Evolutionary conservation across 92 coral and sea anemone genomes (phyloP), one percentile per base, ranked within the genome.

Genomic region (Phenganax marumi): DNA sequence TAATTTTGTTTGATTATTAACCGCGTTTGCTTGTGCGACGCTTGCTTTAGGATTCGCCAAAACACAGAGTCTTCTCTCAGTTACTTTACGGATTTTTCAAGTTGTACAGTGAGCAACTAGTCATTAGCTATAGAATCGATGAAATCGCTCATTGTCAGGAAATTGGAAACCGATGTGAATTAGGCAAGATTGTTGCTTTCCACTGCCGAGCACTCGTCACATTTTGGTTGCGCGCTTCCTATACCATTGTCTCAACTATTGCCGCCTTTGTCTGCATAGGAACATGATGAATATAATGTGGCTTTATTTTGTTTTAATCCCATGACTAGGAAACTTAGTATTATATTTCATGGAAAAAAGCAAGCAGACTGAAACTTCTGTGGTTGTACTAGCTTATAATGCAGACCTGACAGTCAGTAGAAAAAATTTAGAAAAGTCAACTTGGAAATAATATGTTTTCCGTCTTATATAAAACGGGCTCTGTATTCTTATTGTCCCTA

Each of bases 1-100:
- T 78, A 78, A 78, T 78, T 72, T 78, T 78, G 83, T 78, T 78
- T 78, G 83, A 78, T 78, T 66, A 78, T 78, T 78, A 78, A 78
- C 83, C 73, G 83, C 83, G 77, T 33, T 33, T 33, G 43, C 43
- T 5, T 5, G 43, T 33, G 43, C 43, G 43, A 33, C 43, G 43
- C 43, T 33, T 33, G 43, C 43, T 33, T 33, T 5, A 33, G 3
- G 5, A 33, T 33, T 33, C 77, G n/a, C 22, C 66, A n/a, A 52
- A 63, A 78, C 72, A 18, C 72, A 66, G 48, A 47, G 72, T 66
- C 50, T 47, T 47, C 72, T 47, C 72, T 66, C 23, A 6, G 72
- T 25, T 33, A 19, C 72, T 47, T 49, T 21, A 0, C n/a, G 0
- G 17, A 66, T 2, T 33, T 33, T 33, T 33, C 3, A 33, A 33